Evolutionary conservation across 92 coral and sea anemone species (phyloP).

Genomic region (Zoanthus sansibaricus): DNA sequence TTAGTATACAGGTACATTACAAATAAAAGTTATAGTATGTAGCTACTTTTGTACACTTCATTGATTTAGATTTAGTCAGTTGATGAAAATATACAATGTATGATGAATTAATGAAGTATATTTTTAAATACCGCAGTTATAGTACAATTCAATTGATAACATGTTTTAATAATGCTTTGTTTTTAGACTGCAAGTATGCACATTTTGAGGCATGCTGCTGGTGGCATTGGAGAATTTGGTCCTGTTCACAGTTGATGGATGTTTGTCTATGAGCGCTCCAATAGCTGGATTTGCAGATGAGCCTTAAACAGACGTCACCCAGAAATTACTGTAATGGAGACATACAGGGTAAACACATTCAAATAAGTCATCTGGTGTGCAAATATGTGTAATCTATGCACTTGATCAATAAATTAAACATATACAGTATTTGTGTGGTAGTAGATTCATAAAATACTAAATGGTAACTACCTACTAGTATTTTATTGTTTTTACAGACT

Average conservation of each 20-base stretch:
- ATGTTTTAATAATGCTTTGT: not conserved
- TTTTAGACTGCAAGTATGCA: not conserved
- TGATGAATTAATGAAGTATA: not conserved
- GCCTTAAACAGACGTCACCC: not conserved
- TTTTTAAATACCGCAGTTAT: too few species aligned
- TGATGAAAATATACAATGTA: not conserved
- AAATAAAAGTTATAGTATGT: not conserved
- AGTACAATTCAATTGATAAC: too few species aligned
- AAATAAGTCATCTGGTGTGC: not conserved
- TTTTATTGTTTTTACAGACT: too few species aligned
- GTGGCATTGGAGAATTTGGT: not conserved
- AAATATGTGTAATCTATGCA: not conserved
- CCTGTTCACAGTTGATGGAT: conserved; percentile 7
- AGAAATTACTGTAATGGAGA: conserved; percentile 4
- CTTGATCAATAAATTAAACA: not conserved
- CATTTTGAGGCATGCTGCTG: not conserved
- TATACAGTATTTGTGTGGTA: too few species aligned
- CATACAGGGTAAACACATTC: conserved; percentile 7
- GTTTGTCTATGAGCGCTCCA: not conserved
- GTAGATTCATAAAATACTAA: too few species aligned
- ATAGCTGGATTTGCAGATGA: conserved; percentile 12
- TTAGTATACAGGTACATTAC: conserved; percentile 11
- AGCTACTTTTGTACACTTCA: conserved; percentile 2
- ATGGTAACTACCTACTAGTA: too few species aligned
- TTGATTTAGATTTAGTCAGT: not conserved